phyloP scores from a whole-genome alignment of 2,797 vertebrate species.

The Moxostoma hubbsi region DNA sequence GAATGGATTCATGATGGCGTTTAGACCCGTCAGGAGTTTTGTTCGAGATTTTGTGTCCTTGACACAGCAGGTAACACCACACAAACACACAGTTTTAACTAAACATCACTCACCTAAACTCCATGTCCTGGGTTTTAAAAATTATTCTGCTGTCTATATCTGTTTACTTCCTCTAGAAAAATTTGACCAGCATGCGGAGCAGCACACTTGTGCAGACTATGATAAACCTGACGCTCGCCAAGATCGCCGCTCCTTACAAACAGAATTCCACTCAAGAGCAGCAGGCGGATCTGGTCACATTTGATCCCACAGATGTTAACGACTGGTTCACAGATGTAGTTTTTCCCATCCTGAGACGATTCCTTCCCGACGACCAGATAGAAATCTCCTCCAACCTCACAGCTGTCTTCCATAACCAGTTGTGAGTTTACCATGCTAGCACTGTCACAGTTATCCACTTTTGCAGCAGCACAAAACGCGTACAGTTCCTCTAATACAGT shows the following conservation, averaged over 20 bases:
- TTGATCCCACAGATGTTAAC: conserved; percentile 66
- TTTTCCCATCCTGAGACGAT: conserved; percentile 68
- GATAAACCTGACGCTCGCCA: conserved; percentile 77
- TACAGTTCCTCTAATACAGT: background rate
- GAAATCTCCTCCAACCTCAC: conserved; percentile 65
- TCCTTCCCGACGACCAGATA: conserved; percentile 52
- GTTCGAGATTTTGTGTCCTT: conserved; percentile 75
- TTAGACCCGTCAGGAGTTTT: conserved; percentile 73
- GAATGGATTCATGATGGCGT: conserved; percentile 64
- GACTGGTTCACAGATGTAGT: conserved; percentile 76
- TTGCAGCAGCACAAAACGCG: no score
- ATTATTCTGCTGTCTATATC: background rate
- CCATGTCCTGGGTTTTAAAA: no score
- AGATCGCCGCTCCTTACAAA: conserved; percentile 70
- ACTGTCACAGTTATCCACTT: background rate
- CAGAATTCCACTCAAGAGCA: background rate
- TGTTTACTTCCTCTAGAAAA: conserved; percentile 59
- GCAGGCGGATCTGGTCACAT: background rate
- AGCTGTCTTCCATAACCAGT: conserved; percentile 73
- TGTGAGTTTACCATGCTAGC: conserved; percentile 68
- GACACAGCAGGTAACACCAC: conserved; percentile 64
- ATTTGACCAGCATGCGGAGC: conserved; percentile 67
- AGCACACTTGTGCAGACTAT: conserved; percentile 72
- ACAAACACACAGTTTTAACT: no score
- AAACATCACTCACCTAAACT: no score